Base-by-base conservation (phyloP, 2,888 invertebrate genomes). In the Synergus gifuensis region DNA sequence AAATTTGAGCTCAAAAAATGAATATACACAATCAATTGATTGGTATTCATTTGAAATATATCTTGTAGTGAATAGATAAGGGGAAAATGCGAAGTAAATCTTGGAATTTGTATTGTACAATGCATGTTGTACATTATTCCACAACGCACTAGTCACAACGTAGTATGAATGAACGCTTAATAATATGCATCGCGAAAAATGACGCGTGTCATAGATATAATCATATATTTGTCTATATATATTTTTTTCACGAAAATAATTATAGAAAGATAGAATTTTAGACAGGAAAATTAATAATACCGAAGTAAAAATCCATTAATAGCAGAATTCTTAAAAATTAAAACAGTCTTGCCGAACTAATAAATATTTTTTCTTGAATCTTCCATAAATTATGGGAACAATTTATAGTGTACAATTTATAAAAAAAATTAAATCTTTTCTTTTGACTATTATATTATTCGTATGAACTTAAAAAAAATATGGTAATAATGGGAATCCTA, bases 61-160 rank as follows among this genome's bases (percentile, higher is more conserved):
- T 54, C 54, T 54, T n/a, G n/a, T 14, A 54, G n/a, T 8, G n/a
- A 11, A 18, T 66, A 67, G 18, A 67, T 44, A 67, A 44, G 18
- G 12, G 14, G n/a, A 46, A 44, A 67, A 67, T 14, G 67, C 44
- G 67, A 44, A 67, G 67, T 44, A 67, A 67, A 67, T 67, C 67
- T 67, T 46, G 67, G 67, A 67, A 46, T 67, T 67, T 67, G 46
- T 44, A 46, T 67, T 67, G 67, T 44, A n/a, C 54, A n/a, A 8
- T 54, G n/a, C 54, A 54, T 16, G 22, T 46, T 67, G 67, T 18
- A 42, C 22, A 60, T 60, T 22, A 22, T 22, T 11, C 60, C 4
- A 60, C 60, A 60, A 46, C 46, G 12, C 46, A 46, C 14, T 46
- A 46, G 36, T 63, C 14, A 28, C 28, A 36, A 22, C 67, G 67